A percentile compares a stretch with the other conserved stretches of the same genome.
These are phyloP conservation scores for Microtus obscurus DNA, from an alignment of 2,797 vertebrate species.

Conservation along the genomic window DNA sequence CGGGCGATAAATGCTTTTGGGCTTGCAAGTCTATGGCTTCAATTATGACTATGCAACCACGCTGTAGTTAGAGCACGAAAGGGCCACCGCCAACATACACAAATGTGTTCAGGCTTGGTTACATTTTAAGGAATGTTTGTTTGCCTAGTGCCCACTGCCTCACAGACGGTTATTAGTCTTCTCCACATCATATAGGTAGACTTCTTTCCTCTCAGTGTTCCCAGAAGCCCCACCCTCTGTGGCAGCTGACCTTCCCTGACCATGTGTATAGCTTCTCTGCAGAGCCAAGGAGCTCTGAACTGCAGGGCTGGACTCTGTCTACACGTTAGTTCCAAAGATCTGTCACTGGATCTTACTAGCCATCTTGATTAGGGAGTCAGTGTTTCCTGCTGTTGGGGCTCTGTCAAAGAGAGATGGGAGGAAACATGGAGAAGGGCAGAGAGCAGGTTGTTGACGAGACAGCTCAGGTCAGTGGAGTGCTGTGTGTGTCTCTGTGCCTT, in stretches of 20 bases:
- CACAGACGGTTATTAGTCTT: background rate
- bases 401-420: background rate
- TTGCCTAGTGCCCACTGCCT: fast-evolving
- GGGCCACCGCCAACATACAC: fast-evolving
- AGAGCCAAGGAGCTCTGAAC: background rate
- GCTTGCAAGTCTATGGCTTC: background rate
- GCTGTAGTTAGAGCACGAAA: background rate
- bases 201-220: background rate
- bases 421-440: background rate
- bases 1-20: background rate
- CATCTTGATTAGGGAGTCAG: background rate
- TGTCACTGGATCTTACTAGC: background rate
- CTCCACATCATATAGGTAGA: background rate
- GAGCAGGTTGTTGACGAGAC: background rate
- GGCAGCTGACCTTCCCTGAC: background rate
- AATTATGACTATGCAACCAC: background rate
- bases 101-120: background rate
- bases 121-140: background rate
- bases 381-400: background rate
- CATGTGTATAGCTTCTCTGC: background rate
- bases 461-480: background rate
- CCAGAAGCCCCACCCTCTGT: background rate
- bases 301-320: background rate
- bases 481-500: background rate
- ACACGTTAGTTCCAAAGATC: background rate